These are phyloP conservation scores for Pachypeltis micranthus DNA, from an alignment of 1,140 invertebrate genomes.

Conservation along the genomic window DNA sequence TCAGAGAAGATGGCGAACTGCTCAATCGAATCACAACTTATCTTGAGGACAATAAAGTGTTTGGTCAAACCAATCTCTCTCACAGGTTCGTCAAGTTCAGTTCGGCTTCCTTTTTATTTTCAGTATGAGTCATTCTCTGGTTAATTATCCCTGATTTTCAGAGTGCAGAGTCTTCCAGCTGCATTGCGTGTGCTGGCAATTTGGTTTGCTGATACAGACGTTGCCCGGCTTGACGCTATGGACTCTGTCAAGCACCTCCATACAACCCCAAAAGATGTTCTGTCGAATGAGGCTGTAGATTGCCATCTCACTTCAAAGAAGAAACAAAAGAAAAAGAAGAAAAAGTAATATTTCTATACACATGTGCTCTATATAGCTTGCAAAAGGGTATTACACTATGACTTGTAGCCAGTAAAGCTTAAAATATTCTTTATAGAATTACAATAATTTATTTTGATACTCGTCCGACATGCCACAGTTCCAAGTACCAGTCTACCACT, in stretches of 20 bases:
- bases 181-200: constrained; percentile 36
- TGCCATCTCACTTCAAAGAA: constrained; percentile 46
- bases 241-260: constrained; percentile 33
- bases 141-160: constrained; percentile 8
- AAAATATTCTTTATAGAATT: too few species aligned
- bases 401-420: too few species aligned
- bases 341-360: background rate
- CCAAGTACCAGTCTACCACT: too few species aligned
- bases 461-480: too few species aligned
- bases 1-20: constrained; percentile 19
- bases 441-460: too few species aligned
- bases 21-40: constrained; percentile 19
- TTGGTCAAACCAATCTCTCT: constrained; percentile 5
- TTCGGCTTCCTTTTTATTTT: background rate
- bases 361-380: too few species aligned
- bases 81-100: background rate
- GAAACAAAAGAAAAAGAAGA: background rate
- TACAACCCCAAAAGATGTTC: constrained; percentile 29
- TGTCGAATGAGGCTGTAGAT: constrained; percentile 45
- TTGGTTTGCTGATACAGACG: constrained; percentile 36
- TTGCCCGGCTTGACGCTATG: constrained; percentile 33
- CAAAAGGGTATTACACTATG: too few species aligned
- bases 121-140: background rate
- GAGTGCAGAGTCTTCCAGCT: constrained; percentile 31
- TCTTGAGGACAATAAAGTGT: constrained; percentile 17